These are phyloP conservation scores for Rhombomys opimus DNA, from an alignment of 2,113 vertebrate genomes.

Conservation along the genomic window DNA sequence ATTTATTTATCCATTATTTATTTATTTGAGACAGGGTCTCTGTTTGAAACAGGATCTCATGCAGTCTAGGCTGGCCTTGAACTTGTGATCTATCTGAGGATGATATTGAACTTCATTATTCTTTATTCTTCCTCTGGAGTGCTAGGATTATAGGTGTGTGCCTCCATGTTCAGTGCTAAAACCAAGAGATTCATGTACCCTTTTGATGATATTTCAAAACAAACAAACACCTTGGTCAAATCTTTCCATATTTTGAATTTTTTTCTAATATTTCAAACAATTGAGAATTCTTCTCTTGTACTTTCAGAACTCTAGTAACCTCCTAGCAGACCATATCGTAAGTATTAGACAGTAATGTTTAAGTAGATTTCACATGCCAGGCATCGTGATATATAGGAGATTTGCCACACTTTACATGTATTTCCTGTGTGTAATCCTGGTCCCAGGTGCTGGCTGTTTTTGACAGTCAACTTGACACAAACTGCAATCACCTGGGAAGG, in stretches of 20 bases:
- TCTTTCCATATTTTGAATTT: constrained; percentile 34
- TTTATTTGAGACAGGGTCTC: not conserved
- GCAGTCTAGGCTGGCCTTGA: not conserved
- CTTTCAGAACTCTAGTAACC: not conserved
- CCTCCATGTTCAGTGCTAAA: not conserved
- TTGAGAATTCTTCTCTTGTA: not conserved
- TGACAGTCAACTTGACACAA: not conserved
- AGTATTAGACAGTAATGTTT: not conserved
- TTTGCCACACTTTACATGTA: not conserved
- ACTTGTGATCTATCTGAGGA: not conserved
- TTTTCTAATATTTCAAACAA: not conserved
- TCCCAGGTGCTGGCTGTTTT: not conserved
- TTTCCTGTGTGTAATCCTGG: not conserved
- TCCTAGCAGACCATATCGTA: not conserved
- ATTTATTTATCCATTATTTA: not conserved
- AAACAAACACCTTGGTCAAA: not conserved
- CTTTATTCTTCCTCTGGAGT: not conserved
- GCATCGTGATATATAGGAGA: not conserved
- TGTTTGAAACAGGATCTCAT: not conserved
- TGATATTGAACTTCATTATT: not conserved
- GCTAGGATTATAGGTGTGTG: not conserved
- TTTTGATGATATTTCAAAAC: too few relatives aligned
- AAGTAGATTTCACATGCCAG: constrained; percentile 28
- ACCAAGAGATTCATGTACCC: not conserved
- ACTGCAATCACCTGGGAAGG: not conserved